Conservation (phyloP, 1,140 invertebrate genomes). For the Augochlora pura region DNA sequence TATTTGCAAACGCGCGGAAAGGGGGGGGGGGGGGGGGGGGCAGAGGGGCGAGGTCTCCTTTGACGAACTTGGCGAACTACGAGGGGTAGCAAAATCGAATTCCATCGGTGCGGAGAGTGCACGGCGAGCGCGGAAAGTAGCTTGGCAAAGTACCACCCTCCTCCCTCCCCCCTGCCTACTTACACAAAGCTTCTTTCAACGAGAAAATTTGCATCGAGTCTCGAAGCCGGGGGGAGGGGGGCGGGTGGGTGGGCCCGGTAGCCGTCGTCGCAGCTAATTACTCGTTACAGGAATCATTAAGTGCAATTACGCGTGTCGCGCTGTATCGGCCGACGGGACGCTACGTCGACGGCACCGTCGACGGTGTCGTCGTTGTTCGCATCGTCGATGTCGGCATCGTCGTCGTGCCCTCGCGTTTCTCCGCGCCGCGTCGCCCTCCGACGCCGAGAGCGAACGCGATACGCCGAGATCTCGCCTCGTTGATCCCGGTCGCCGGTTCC, state of each 20-base stretch:
- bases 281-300: neutral
- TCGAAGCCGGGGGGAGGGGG: too few relatives aligned
- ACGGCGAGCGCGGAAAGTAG: slow-evolving; percentile 38
- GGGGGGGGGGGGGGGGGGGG: neutral
- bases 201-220: slow-evolving; percentile 42
- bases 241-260: too few relatives aligned
- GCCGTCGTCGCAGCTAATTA: slow-evolving; percentile 22
- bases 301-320: slow-evolving; percentile 5
- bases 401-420: neutral
- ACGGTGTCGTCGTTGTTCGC: too few relatives aligned
- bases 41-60: neutral
- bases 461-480: neutral
- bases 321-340: too few relatives aligned
- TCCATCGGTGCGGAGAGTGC: neutral
- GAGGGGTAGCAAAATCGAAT: slow-evolving; percentile 42
- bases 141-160: slow-evolving; percentile 28
- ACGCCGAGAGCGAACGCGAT: neutral
- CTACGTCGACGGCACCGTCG: too few relatives aligned
- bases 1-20: neutral
- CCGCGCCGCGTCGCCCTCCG: neutral
- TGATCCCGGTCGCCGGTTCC: neutral
- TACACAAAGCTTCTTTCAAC: slow-evolving; percentile 49
- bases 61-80: slow-evolving; percentile 24
- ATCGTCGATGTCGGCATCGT: too few relatives aligned
- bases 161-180: slow-evolving; percentile 24